Evolutionary conservation across 2,797 vertebrate species (phyloP).

Genomic region (Distichodus sexfasciatus): DNA sequence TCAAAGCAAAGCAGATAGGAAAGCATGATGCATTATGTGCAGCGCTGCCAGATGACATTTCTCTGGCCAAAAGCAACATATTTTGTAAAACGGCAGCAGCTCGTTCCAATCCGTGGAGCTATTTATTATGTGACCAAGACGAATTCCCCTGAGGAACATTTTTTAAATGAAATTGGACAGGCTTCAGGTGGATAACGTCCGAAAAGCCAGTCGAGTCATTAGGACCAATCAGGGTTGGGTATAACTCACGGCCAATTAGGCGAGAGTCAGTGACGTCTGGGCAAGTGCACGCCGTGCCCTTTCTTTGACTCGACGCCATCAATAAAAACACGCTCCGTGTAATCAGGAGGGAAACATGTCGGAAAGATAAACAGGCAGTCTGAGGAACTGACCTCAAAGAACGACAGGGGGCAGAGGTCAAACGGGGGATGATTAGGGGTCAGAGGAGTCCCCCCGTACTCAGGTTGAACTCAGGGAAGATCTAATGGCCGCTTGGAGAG

Average conservation of each 20-base stretch:
- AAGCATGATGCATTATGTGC: constrained; percentile 36
- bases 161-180: constrained; percentile 18
- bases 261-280: constrained; percentile 30
- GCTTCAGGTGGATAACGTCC: constrained; percentile 4
- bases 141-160: constrained; percentile 26
- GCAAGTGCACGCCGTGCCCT: constrained; percentile 51
- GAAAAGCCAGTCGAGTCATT: constrained; percentile 6
- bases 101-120: constrained; percentile 15
- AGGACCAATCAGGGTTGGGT: constrained; percentile 15
- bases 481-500: constrained; percentile 62
- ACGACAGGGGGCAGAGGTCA: constrained; percentile 46
- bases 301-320: constrained; percentile 37
- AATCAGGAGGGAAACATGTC: constrained; percentile 60
- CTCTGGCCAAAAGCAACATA: constrained; percentile 27
- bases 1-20: constrained; percentile 24
- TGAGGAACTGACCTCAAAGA: constrained; percentile 28
- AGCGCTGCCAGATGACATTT: constrained; percentile 24
- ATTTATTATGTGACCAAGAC: constrained; percentile 32
- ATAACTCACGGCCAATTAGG: constrained; percentile 33
- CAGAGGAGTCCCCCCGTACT: constrained; percentile 48
- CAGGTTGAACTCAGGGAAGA: constrained; percentile 52
- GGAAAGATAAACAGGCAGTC: constrained; percentile 62
- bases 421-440: constrained; percentile 67
- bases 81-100: constrained; percentile 26
- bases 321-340: constrained; percentile 52